Evolutionary conservation across 2,797 vertebrate genomes (phyloP).

Genomic region (Micropoecilia bifurca): DNA sequence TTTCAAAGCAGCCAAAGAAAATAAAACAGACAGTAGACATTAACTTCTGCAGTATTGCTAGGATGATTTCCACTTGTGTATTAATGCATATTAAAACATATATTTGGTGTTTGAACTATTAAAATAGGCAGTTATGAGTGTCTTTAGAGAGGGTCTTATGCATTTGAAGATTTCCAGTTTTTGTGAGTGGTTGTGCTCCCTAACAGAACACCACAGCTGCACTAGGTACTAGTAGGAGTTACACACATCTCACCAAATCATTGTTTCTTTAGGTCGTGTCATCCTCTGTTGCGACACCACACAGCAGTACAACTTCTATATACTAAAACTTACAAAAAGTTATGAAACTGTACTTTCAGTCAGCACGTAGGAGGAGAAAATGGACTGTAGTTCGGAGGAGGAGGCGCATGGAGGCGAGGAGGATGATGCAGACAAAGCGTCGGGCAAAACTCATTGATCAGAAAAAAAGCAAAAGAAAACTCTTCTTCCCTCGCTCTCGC

Average conservation of each 20-base stretch:
- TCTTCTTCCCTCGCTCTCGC: constrained; percentile 58
- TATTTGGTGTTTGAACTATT: background rate
- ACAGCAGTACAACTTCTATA: constrained; percentile 21
- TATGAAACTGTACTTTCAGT: constrained; percentile 49
- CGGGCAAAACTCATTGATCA: constrained; percentile 59
- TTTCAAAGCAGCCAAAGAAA: background rate
- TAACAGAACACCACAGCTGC: background rate
- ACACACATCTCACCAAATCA: background rate
- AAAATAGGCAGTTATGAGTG: background rate
- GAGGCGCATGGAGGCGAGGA: constrained; percentile 48
- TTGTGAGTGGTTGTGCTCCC: background rate
- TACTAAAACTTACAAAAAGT: constrained; percentile 36
- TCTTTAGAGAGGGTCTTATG: background rate
- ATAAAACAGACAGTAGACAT: background rate
- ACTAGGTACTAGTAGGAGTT: background rate
- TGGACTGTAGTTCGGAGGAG: constrained; percentile 37
- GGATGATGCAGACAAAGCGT: constrained; percentile 62
- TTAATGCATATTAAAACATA: background rate
- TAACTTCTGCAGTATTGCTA: background rate
- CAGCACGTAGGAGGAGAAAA: constrained; percentile 47
- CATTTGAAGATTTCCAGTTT: background rate
- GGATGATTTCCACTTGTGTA: background rate
- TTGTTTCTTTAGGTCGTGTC: background rate
- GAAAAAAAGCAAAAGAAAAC: constrained; percentile 11
- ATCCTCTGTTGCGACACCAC: constrained; percentile 5